These are phyloP conservation scores for Euclidia mi DNA, from an alignment of 2,888 invertebrate species.

Conservation along the genomic window DNA sequence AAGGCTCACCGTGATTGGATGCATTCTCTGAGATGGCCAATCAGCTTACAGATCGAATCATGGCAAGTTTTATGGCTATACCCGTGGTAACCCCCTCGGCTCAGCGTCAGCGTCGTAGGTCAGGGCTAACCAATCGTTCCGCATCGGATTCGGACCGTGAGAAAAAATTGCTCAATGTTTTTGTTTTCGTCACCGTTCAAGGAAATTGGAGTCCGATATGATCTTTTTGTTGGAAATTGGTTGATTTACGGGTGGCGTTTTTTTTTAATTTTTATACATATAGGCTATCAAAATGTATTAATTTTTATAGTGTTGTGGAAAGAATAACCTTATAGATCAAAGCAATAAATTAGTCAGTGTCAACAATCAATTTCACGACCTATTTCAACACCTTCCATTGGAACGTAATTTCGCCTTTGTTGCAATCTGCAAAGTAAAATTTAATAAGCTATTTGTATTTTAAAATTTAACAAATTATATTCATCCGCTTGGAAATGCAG, in stretches of 20 bases:
- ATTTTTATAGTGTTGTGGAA: neutral
- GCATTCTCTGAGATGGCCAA: too few relatives aligned
- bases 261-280: slow-evolving; percentile 17
- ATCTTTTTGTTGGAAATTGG: slow-evolving; percentile 19
- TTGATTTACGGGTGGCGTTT: slow-evolving; percentile 20
- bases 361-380: too few relatives aligned
- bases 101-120: slow-evolving; percentile 50
- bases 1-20: too few relatives aligned
- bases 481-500: too few relatives aligned
- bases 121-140: slow-evolving; percentile 50
- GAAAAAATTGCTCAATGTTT: slow-evolving; percentile 31
- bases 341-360: neutral
- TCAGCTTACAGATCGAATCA: too few relatives aligned
- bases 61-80: too few relatives aligned
- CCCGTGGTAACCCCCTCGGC: too few relatives aligned
- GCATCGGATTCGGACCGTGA: slow-evolving; percentile 50
- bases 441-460: too few relatives aligned
- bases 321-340: neutral
- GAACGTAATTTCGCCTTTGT: too few relatives aligned
- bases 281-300: neutral
- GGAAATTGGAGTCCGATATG: slow-evolving; percentile 15
- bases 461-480: neutral
- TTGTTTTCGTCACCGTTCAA: slow-evolving; percentile 23
- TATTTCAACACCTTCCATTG: too few relatives aligned
- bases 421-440: too few relatives aligned